A percentile compares a stretch with the other conserved stretches of the same genome.
phyloP scores from a whole-genome alignment of 2,797 vertebrate genomes.

The Falco naumanni region DNA sequence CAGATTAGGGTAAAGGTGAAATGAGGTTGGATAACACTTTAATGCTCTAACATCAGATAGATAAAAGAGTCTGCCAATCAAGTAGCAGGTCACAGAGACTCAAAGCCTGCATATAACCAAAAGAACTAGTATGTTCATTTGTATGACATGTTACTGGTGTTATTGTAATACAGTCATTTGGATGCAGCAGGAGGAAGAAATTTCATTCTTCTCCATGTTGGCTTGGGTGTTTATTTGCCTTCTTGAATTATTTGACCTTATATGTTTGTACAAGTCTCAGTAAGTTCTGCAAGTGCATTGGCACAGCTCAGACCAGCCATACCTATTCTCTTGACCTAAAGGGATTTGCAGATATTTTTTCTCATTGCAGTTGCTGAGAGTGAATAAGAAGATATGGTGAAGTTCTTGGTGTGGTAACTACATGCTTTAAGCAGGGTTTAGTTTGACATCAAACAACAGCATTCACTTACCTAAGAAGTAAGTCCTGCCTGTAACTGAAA shows the following conservation, averaged over 20 bases:
- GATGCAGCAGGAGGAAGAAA: background rate
- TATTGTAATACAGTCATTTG: background rate
- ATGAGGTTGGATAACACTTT: background rate
- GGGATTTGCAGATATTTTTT: background rate
- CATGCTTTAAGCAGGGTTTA: background rate
- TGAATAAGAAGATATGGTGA: background rate
- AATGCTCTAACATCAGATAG: background rate
- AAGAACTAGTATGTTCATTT: background rate
- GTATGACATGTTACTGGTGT: background rate
- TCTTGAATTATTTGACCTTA: background rate
- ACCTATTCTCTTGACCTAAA: background rate
- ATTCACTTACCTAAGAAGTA: background rate
- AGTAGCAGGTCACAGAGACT: background rate
- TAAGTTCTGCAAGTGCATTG: background rate
- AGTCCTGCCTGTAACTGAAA: background rate
- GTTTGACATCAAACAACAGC: background rate
- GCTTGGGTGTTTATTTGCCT: background rate
- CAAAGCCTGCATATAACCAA: background rate
- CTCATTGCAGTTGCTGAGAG: background rate
- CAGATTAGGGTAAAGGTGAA: background rate
- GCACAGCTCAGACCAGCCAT: background rate
- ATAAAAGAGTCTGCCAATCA: background rate
- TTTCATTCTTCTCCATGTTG: background rate
- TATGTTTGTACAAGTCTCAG: background rate
- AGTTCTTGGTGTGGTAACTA: background rate